Evolutionary conservation across 2,888 invertebrate species (phyloP).

Genomic region (Mythimna vitellina): DNA sequence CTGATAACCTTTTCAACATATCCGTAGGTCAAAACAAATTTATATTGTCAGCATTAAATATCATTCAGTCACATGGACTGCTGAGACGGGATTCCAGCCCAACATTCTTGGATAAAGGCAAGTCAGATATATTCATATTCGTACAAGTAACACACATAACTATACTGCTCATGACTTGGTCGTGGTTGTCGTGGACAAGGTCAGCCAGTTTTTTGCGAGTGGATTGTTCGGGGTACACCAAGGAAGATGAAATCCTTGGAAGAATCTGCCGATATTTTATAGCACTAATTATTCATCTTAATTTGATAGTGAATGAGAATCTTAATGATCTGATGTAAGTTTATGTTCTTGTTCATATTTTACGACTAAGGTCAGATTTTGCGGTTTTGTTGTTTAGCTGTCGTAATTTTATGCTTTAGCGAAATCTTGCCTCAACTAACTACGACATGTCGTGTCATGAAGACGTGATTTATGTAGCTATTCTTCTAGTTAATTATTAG

Average conservation of each 20-base stretch:
- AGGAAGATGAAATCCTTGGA: constrained; percentile 47
- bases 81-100: constrained; percentile 18
- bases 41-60: not conserved
- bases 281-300: constrained; percentile 29
- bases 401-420: too few relatives aligned
- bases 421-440: too few relatives aligned
- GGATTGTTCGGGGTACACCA: constrained; percentile 62
- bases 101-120: not conserved
- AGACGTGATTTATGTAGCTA: not conserved
- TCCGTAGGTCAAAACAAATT: not conserved
- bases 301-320: constrained; percentile 31
- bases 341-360: constrained; percentile 11
- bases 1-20: not conserved
- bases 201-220: constrained; percentile 75
- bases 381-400: too few relatives aligned
- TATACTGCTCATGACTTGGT: constrained; percentile 55
- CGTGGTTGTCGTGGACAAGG: constrained; percentile 72
- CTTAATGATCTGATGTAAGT: constrained; percentile 18
- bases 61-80: constrained; percentile 7
- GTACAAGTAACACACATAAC: constrained; percentile 32
- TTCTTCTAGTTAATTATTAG: not conserved
- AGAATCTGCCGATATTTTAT: constrained; percentile 40
- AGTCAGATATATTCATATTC: constrained; percentile 38
- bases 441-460: too few relatives aligned
- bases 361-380: not conserved